Percentiles rank a stretch among this genome's conserved stretches.
phyloP scores from a whole-genome alignment of 2,797 vertebrate genomes.

The Eulemur mongoz region DNA sequence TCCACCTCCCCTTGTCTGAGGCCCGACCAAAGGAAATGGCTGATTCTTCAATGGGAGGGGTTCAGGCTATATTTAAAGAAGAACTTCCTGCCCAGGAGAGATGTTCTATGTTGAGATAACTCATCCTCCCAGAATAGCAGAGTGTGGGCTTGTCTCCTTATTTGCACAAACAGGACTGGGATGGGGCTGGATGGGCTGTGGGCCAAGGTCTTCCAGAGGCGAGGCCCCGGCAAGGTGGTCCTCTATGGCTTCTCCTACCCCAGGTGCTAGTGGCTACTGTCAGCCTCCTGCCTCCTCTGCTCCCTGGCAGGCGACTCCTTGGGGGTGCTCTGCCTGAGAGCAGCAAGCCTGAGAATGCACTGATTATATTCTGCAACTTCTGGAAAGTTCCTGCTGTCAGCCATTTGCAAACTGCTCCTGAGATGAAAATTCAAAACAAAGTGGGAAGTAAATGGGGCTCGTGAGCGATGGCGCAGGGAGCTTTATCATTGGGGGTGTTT shows the following conservation, averaged over 20 bases:
- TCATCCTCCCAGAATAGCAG: conserved; percentile 41
- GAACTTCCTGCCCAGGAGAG: conserved; percentile 53
- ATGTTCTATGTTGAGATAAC: conserved; percentile 24
- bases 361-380: conserved; percentile 47
- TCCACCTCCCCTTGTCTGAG: neutral
- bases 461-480: neutral
- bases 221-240: neutral
- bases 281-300: neutral
- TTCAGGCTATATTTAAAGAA: conserved; percentile 68
- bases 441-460: conserved; percentile 56
- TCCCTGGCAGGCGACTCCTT: neutral
- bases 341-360: neutral
- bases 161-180: neutral
- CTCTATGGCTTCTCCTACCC: neutral
- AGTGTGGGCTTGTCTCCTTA: conserved; percentile 27
- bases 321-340: neutral
- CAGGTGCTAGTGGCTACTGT: neutral
- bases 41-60: neutral
- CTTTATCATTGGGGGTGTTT: conserved; percentile 65
- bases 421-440: conserved; percentile 66
- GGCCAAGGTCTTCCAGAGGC: neutral
- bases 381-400: conserved; percentile 54
- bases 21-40: conserved; percentile 20
- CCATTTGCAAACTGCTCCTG: conserved; percentile 51
- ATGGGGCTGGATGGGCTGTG: neutral